A percentile compares a stretch with the other conserved stretches of the same genome.
Evolutionary conservation across 2,888 invertebrate species (phyloP).

Genomic region (Eulithis prunata): DNA sequence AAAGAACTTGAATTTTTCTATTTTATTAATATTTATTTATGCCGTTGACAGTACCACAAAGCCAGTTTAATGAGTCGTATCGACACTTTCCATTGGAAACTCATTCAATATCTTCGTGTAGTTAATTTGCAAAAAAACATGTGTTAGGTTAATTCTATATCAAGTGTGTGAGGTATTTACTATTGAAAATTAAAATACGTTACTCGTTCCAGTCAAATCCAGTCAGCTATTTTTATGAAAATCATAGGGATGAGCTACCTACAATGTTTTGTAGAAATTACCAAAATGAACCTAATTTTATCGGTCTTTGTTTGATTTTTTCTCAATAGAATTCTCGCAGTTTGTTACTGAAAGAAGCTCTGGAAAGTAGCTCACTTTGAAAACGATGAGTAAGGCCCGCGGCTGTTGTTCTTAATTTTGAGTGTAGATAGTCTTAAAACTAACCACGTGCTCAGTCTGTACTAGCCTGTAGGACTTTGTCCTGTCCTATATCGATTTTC

Average conservation of each 20-base stretch:
- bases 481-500: slow-evolving; percentile 26
- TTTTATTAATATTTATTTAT: background rate
- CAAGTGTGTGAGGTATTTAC: background rate
- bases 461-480: slow-evolving; percentile 4
- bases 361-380: too few relatives aligned
- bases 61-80: slow-evolving; percentile 6
- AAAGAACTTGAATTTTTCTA: background rate
- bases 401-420: too few relatives aligned
- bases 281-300: too few relatives aligned
- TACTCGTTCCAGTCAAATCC: too few relatives aligned
- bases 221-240: too few relatives aligned
- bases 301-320: too few relatives aligned
- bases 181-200: too few relatives aligned
- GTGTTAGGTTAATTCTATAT: slow-evolving; percentile 3
- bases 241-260: too few relatives aligned
- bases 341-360: too few relatives aligned
- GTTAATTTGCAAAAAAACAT: slow-evolving; percentile 6
- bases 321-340: too few relatives aligned
- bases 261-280: too few relatives aligned
- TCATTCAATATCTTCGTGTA: slow-evolving; percentile 3
- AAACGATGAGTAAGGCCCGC: too few relatives aligned
- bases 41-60: background rate
- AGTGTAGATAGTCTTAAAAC: background rate
- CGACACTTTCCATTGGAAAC: slow-evolving; percentile 12
- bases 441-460: slow-evolving; percentile 7